These are phyloP conservation scores for Tadarida brasiliensis DNA, from an alignment of 2,797 vertebrate species.

Conservation along the genomic window DNA sequence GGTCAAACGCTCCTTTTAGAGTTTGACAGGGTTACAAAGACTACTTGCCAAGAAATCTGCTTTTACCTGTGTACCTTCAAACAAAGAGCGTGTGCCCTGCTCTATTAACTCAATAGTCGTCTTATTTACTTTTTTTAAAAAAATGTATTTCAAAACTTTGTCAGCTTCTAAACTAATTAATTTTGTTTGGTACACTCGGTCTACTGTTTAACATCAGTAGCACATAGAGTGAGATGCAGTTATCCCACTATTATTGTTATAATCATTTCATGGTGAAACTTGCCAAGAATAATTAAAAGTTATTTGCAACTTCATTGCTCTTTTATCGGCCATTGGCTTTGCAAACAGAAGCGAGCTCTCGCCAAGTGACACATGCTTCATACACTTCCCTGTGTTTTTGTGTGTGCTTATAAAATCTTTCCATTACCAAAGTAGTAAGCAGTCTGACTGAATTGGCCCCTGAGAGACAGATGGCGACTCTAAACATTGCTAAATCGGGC, in stretches of 20 bases:
- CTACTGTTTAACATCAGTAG: neutral
- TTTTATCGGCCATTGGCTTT: conserved; percentile 56
- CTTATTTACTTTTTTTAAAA: neutral
- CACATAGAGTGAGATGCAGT: neutral
- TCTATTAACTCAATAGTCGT: neutral
- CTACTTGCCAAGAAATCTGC: neutral
- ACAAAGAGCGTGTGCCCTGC: neutral
- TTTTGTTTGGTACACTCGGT: neutral
- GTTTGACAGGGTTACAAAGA: neutral
- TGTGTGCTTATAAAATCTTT: conserved; percentile 12
- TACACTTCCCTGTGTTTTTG: neutral
- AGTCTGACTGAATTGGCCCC: neutral
- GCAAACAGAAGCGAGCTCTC: neutral
- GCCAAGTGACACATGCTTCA: neutral
- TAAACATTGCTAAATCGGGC: neutral
- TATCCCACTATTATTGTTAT: neutral
- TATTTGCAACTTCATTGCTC: conserved; percentile 55
- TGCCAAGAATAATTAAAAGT: conserved; percentile 67
- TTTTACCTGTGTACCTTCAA: neutral
- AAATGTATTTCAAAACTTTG: neutral
- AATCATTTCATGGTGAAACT: neutral
- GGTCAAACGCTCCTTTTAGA: neutral
- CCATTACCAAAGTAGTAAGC: conserved; percentile 3
- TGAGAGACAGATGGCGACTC: conserved; percentile 44
- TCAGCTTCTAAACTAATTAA: neutral